Conservation (phyloP, 1,140 invertebrate genomes). For the Hycleus cichorii region DNA sequence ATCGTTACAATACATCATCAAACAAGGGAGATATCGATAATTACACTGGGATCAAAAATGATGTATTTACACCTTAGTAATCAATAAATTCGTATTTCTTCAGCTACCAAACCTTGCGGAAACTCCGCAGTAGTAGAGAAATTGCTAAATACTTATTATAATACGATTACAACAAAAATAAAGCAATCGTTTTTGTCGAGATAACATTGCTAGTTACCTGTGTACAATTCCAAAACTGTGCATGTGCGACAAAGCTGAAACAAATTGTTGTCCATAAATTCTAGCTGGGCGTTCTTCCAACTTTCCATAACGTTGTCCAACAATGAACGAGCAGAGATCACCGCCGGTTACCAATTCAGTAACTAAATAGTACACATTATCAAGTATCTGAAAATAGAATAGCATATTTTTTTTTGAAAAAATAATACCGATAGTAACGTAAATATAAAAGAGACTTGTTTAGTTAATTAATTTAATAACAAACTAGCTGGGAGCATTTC, state of each 20-base stretch:
- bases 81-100: not conserved
- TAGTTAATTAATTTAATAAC: no score
- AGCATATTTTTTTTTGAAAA: not conserved
- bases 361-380: conserved; percentile 57
- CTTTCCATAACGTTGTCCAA: conserved; percentile 48
- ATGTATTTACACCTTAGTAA: no score
- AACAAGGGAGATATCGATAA: no score
- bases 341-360: conserved; percentile 61
- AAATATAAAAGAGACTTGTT: no score
- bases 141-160: not conserved
- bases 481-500: no score
- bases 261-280: conserved; percentile 54
- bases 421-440: not conserved
- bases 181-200: not conserved
- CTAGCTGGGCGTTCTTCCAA: conserved; percentile 53
- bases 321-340: conserved; percentile 57
- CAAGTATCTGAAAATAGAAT: conserved; percentile 40
- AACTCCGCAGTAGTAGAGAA: not conserved
- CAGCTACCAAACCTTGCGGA: no score
- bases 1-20: no score
- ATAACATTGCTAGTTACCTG: conserved; percentile 45
- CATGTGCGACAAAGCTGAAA: conserved; percentile 60
- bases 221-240: conserved; percentile 60
- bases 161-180: not conserved
- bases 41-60: no score